Evolutionary conservation across 2,113 vertebrate species (phyloP), one percentile per base, ranked within the genome.

Genomic region (Laticauda colubrina): DNA sequence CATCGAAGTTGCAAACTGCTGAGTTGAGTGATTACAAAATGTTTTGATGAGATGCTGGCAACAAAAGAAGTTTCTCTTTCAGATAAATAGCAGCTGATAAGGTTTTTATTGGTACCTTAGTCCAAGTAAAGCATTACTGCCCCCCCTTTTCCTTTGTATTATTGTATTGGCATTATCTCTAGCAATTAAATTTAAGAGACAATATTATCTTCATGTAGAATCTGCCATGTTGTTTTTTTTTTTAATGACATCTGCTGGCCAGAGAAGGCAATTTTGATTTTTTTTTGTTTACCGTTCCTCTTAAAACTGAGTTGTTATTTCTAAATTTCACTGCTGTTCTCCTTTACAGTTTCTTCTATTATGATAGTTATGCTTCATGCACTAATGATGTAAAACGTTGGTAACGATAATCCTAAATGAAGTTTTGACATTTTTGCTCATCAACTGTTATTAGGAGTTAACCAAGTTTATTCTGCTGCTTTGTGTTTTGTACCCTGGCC

Each of bases 231-330:
- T 94, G 75, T 10, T 1, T 9, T 14, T 95, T 95, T 95, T 93
- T 92, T 89, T 94, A 90, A 90, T 85, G 96, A 97, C 95, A 96
- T 20, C 94, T 96, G 91, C 91, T 96, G 96, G 96, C 92, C 95
- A 96, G 87, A 29, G 20, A 29, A 81, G 12, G 3, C 39, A 93
- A 51, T 89, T 39, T 90, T 81, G 48, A 14, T 21, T 26, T 12
- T 29, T 69, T 55, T 64, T 43, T 12, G 51, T 53, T 88, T 87
- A n/a, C 2, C 7, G 21, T 81, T 39, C 69, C 69, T 21, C 75
- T 34, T 81, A 81, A 43, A 81, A 43, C 3, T 4, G 18, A 39
- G 18, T 21, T 81, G 18, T 21, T 81, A 10, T 81, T 21, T 81
- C 75, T 81, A 81, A 81, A 81, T 43, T 81, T 81, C 75, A 81